phyloP scores from a whole-genome alignment of 2,797 vertebrate species.

The Poliocrania exsul region DNA sequence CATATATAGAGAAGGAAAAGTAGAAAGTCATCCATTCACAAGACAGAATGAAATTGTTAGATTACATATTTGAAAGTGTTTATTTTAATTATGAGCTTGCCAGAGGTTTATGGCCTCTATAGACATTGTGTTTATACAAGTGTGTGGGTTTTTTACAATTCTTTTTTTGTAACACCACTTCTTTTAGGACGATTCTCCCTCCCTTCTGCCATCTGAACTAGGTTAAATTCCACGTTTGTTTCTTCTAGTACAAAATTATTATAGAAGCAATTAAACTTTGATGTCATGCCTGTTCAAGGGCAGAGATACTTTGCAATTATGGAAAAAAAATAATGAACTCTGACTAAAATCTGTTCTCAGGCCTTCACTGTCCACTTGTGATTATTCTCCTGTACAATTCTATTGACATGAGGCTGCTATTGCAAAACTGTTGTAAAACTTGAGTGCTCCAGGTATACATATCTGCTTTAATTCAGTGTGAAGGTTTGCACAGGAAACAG shows the following conservation, averaged over 20 bases:
- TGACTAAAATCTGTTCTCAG: background rate
- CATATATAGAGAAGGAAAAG: background rate
- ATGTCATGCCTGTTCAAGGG: background rate
- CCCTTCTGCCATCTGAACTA: background rate
- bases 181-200: background rate
- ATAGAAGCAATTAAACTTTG: slow-evolving; percentile 7
- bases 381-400: background rate
- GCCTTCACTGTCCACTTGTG: background rate
- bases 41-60: background rate
- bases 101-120: background rate
- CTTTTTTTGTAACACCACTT: background rate
- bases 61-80: background rate
- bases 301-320: background rate
- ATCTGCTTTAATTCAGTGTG: background rate
- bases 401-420: background rate
- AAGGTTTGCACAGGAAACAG: background rate
- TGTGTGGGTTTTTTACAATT: background rate
- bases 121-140: background rate
- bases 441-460: background rate
- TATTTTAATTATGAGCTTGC: background rate
- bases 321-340: background rate
- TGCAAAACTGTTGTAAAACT: background rate
- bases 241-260: background rate
- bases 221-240: background rate
- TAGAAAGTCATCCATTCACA: background rate